Conservation (phyloP, 1,140 invertebrate genomes). For the Aporrectodea caliginosa region DNA sequence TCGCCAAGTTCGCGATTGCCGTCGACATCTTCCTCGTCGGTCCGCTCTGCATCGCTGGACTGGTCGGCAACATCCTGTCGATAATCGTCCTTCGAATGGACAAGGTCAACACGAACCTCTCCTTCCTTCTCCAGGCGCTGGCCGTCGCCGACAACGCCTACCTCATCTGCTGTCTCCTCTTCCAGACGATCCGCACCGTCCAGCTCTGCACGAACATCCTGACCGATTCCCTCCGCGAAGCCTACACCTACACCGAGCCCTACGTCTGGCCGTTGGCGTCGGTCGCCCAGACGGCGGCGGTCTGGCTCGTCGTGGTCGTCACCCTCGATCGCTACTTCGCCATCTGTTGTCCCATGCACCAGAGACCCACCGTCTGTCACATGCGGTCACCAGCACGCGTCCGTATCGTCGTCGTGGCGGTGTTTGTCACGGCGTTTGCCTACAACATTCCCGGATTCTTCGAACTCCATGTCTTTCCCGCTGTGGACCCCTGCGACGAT, state of each 20-base stretch:
- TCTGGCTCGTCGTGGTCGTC: constrained; percentile 27
- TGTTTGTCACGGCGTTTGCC: constrained; percentile 1
- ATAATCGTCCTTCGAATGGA: not conserved
- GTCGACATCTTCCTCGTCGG: not conserved
- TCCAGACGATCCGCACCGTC: constrained; percentile 21
- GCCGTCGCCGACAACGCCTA: constrained; percentile 17
- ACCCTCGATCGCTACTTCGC: constrained; percentile 25
- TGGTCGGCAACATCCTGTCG: not conserved
- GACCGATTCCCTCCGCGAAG: not conserved
- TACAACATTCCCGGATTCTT: constrained; percentile 24
- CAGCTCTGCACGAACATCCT: constrained; percentile 4
- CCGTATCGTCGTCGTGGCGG: not conserved
- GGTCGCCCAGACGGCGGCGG: constrained; percentile 14
- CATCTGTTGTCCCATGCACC: constrained; percentile 19
- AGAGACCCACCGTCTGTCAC: constrained; percentile 6
- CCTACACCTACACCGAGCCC: constrained; percentile 21
- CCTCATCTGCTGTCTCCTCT: constrained; percentile 11
- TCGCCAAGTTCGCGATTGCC: not conserved
- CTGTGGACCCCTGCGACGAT: not conserved
- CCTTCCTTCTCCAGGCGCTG: constrained; percentile 11
- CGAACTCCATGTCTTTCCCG: not conserved
- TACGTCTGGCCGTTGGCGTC: constrained; percentile 24
- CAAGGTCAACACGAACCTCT: constrained; percentile 11
- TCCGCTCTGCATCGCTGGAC: not conserved
- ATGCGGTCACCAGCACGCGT: not conserved